A percentile compares a stretch with the other conserved stretches of the same genome.
phyloP scores from a whole-genome alignment of 2,888 invertebrate species.

The Tethea ocularis region DNA sequence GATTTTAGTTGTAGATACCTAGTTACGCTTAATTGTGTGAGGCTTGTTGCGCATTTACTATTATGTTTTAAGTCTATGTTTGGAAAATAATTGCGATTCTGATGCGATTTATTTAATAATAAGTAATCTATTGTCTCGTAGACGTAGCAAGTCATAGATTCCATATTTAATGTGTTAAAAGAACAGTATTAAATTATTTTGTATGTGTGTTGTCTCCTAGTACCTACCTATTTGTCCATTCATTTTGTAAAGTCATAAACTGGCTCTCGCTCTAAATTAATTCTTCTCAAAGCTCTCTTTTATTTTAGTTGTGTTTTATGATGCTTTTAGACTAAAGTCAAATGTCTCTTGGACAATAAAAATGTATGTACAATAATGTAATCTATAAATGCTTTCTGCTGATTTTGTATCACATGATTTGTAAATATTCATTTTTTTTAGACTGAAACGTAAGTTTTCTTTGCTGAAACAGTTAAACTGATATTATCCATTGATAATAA shows the following conservation, averaged over 20 bases:
- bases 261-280: constrained; percentile 17
- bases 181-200: constrained; percentile 54
- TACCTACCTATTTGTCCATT: constrained; percentile 1
- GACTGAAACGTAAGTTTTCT: constrained; percentile 31
- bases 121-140: constrained; percentile 50
- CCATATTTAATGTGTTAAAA: constrained; percentile 35
- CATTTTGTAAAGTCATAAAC: constrained; percentile 16
- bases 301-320: not conserved
- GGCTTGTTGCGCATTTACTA: constrained; percentile 80
- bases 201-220: constrained; percentile 24
- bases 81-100: constrained; percentile 52
- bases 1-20: constrained; percentile 39
- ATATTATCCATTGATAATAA: constrained; percentile 14
- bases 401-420: constrained; percentile 30
- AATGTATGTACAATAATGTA: constrained; percentile 24
- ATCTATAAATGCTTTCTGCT: constrained; percentile 28
- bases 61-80: constrained; percentile 62
- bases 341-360: constrained; percentile 8
- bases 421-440: constrained; percentile 34
- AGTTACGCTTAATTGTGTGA: constrained; percentile 64
- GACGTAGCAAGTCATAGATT: constrained; percentile 26
- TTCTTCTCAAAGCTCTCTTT: constrained; percentile 8
- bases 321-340: constrained; percentile 5
- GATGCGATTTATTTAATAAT: constrained; percentile 51
- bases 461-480: constrained; percentile 17